Conservation (phyloP, 1,140 invertebrate genomes). For the Drosophila lini region DNA sequence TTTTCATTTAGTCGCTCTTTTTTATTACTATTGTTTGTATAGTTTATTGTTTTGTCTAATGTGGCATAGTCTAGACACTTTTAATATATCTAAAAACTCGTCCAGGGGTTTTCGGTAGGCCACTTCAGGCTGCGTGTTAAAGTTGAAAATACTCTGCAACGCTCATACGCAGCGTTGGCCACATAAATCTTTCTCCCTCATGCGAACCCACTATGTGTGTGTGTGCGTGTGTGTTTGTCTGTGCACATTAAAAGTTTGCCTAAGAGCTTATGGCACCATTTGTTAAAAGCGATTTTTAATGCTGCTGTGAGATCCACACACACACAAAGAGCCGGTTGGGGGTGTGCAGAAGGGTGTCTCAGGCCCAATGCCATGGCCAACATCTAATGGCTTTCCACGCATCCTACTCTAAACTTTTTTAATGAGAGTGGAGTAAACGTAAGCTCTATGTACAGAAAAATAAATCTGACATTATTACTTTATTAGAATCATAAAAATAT, state of each 20-base stretch:
- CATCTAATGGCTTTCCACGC: constrained; percentile 71
- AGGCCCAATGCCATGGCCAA: constrained; percentile 50
- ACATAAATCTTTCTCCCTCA: constrained; percentile 65
- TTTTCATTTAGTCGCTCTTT: constrained; percentile 35
- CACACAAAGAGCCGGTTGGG: background rate
- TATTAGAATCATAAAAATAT: background rate
- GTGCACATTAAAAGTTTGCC: constrained; percentile 77
- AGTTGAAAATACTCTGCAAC: constrained; percentile 66
- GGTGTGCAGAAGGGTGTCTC: background rate
- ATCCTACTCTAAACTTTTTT: constrained; percentile 61
- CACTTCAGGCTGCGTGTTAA: constrained; percentile 49
- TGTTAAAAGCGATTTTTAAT: constrained; percentile 82
- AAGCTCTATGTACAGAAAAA: constrained; percentile 35
- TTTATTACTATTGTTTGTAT: constrained; percentile 51
- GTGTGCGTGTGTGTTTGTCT: constrained; percentile 24
- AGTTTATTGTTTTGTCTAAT: constrained; percentile 54
- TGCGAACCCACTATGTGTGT: constrained; percentile 30
- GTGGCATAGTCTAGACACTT: constrained; percentile 71
- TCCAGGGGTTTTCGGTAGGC: constrained; percentile 16
- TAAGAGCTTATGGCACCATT: constrained; percentile 80
- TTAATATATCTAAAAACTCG: constrained; percentile 70
- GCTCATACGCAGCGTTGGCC: constrained; percentile 63
- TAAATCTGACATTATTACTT: background rate
- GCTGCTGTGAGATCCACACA: constrained; percentile 62
- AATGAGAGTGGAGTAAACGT: constrained; percentile 52